Evolutionary conservation across 2,797 vertebrate species (phyloP), one percentile per base, ranked within the genome.

Genomic region (Onychomys torridus): DNA sequence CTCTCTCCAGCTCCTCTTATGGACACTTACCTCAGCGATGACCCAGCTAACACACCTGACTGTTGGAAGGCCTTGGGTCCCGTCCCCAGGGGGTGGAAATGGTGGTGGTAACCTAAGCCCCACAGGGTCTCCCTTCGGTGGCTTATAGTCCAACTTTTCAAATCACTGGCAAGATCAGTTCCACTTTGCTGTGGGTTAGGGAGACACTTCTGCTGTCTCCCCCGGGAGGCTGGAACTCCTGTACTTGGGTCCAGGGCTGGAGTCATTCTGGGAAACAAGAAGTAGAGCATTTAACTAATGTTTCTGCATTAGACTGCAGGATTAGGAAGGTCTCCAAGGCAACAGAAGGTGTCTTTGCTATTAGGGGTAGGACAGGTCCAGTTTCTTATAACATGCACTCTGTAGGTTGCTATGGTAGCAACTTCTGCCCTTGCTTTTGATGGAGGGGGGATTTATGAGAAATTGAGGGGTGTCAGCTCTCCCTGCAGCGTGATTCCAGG

Each of bases 361-460:
- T 55, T 57, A 73, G 49, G 46, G 89, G 23, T 65, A 32, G 34
- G 59, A 32, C 40, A 79, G 78, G 76, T 37, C 61, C 78, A 21
- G 14, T 89, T 73, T 29, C 8, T 6, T 79, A 0, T n/a, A 55
- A 84, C 79, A 9, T 19, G 19, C 49, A 21, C 69, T 81, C 55
- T 61, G 57, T 65, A 1, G 49, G 92, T 97, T 91, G 93, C 89
- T 65, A 32, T 71, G 92, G 92, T 59, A 77, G 87, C 46, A 3
- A 0, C 88, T 46, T 49, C 75, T 75, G 76, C 3, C n/a, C 78
- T n/a, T 79, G 19, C 32, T 21, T 0, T 71, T 59, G 88, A 73
- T 78, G 71, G 63, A 40, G 25, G 19, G 49, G 77, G 78, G 49
- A 71, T 63, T 37, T 63, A 16, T 57, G 17, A 76, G 93, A 65